Evolutionary conservation across 2,113 vertebrate species (phyloP).

Genomic region (Cyprinus carpio): DNA sequence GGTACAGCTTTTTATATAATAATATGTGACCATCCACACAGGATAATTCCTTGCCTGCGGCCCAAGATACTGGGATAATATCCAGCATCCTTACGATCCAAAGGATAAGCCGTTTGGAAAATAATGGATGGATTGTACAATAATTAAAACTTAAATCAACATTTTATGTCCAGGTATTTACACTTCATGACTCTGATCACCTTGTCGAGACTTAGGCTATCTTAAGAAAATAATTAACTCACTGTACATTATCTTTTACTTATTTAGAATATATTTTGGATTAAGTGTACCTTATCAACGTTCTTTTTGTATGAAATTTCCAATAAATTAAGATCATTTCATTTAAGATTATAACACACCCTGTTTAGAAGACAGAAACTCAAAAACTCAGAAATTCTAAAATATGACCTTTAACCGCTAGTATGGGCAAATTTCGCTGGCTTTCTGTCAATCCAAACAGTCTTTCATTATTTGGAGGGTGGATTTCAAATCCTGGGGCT

Average conservation of each 20-base stretch:
- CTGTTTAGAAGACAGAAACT: too few species aligned
- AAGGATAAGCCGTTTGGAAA: not conserved
- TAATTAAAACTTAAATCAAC: not conserved
- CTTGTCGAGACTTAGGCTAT: not conserved
- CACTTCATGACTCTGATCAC: not conserved
- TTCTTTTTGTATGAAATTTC: not conserved
- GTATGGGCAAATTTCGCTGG: not conserved
- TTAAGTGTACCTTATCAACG: not conserved
- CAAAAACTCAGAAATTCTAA: not conserved
- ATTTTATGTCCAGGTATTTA: not conserved
- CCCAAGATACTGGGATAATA: not conserved
- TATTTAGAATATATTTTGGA: not conserved
- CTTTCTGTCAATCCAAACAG: not conserved
- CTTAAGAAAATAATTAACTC: not conserved
- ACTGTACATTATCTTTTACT: not conserved
- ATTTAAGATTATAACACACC: not conserved
- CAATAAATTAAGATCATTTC: not conserved
- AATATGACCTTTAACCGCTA: not conserved
- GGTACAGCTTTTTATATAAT: not conserved
- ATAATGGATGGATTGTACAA: not conserved
- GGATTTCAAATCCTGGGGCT: slow-evolving; percentile 36
- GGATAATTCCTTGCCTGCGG: not conserved
- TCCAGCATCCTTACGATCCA: not conserved
- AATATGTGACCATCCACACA: not conserved
- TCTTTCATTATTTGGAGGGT: not conserved